phyloP scores from a whole-genome alignment of 1,140 invertebrate species.

The Halesus radiatus region DNA sequence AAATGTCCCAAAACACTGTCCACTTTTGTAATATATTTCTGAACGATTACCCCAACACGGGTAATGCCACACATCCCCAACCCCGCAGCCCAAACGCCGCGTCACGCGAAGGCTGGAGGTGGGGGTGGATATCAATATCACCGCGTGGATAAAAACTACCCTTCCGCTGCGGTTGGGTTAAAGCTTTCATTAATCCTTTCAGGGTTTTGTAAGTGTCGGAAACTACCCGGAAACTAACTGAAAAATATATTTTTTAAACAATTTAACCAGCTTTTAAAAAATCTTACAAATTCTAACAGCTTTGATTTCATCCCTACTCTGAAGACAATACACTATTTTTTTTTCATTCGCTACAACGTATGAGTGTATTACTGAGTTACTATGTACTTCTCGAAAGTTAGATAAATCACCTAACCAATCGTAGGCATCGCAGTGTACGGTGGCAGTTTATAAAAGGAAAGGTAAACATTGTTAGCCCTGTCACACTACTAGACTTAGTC shows the following conservation, averaged over 20 bases:
- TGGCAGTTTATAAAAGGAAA: too few species aligned
- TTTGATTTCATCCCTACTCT: too few species aligned
- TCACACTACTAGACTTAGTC: neutral
- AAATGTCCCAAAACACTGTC: constrained; percentile 16
- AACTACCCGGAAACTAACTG: neutral
- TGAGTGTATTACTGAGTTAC: too few species aligned
- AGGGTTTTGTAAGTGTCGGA: constrained; percentile 29
- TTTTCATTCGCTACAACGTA: too few species aligned
- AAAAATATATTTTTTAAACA: neutral
- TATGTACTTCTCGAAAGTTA: too few species aligned
- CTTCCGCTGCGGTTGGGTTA: constrained; percentile 18
- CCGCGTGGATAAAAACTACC: constrained; percentile 42
- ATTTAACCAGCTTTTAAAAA: too few species aligned
- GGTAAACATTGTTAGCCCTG: neutral
- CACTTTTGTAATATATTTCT: constrained; percentile 28
- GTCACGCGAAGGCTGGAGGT: constrained; percentile 19
- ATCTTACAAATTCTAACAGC: too few species aligned
- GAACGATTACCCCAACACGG: constrained; percentile 52
- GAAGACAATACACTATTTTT: too few species aligned
- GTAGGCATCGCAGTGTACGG: too few species aligned
- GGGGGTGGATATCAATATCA: constrained; percentile 49
- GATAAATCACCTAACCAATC: too few species aligned
- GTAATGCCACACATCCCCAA: constrained; percentile 46
- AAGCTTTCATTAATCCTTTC: constrained; percentile 34
- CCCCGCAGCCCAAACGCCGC: constrained; percentile 5